Evolutionary conservation across 2,113 vertebrate genomes (phyloP).

Genomic region (Anthoscopus minutus): DNA sequence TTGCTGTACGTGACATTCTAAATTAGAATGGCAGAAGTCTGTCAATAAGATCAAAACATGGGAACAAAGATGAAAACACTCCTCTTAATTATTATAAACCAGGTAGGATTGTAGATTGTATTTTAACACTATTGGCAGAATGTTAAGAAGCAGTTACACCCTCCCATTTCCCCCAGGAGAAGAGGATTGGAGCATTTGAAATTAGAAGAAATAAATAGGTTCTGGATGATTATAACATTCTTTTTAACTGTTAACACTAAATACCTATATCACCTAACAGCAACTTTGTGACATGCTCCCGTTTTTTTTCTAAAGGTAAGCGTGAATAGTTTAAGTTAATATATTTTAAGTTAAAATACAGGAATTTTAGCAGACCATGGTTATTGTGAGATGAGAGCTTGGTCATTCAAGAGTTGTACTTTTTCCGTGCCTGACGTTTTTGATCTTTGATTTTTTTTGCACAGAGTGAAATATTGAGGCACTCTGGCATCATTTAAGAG

Average conservation of each 20-base stretch:
- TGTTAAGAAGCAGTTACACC: background rate
- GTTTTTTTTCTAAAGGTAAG: background rate
- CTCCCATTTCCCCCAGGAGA: fast-evolving
- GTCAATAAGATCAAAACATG: slow-evolving; percentile 35
- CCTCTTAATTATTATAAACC: slow-evolving; percentile 7
- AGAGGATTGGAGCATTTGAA: background rate
- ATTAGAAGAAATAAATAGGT: background rate
- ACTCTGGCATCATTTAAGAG: background rate
- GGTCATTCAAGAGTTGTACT: background rate
- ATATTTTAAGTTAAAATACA: background rate
- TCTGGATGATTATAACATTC: background rate
- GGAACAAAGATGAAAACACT: background rate
- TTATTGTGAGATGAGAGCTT: background rate
- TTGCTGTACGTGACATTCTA: background rate
- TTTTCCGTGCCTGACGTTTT: background rate
- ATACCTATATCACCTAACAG: background rate
- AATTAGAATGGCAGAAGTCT: slow-evolving; percentile 23
- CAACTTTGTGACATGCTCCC: background rate
- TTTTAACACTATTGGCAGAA: background rate
- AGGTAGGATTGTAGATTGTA: background rate
- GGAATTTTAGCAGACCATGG: background rate
- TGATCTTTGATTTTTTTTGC: background rate
- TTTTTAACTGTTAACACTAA: background rate
- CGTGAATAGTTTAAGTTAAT: background rate
- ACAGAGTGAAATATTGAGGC: background rate